Percentiles rank a stretch among this genome's conserved stretches.
Conservation (phyloP, 1,140 invertebrate species). For the Sitobion miscanthi region DNA sequence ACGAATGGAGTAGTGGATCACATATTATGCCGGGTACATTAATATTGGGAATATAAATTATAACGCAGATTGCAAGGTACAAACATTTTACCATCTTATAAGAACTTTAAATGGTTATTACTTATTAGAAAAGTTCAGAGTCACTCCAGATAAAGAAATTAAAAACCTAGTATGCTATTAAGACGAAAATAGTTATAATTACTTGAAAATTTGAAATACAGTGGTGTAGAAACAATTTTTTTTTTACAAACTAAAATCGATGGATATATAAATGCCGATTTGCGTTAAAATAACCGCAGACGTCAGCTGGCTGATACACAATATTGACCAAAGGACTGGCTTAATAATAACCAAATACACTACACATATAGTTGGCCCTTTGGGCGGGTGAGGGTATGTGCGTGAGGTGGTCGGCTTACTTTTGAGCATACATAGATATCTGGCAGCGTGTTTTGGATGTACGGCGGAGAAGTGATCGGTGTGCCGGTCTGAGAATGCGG, state of each 20-base stretch:
- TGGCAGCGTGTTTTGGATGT: conserved; percentile 45
- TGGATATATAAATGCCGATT: not conserved
- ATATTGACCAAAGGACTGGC: not conserved
- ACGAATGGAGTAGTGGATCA: too few relatives aligned
- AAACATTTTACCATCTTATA: not conserved
- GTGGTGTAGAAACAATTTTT: not conserved
- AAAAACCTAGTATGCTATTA: not conserved
- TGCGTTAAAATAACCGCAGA: not conserved
- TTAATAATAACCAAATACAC: not conserved
- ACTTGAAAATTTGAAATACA: not conserved
- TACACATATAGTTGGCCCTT: not conserved
- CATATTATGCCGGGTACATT: too few relatives aligned
- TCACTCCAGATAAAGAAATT: not conserved
- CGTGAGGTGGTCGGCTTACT: conserved; percentile 9
- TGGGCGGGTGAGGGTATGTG: not conserved
- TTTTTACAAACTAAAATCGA: not conserved
- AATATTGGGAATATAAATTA: too few relatives aligned
- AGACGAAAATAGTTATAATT: not conserved
- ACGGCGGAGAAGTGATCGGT: conserved; percentile 47
- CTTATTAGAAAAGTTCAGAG: not conserved
- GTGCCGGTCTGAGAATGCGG: conserved; percentile 59
- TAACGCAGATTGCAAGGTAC: not conserved
- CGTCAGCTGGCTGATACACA: not conserved
- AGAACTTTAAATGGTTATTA: not conserved
- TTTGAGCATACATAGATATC: conserved; percentile 55